A percentile compares a stretch with the other conserved stretches of the same genome.
Evolutionary conservation across 1,140 invertebrate genomes (phyloP).

Genomic region (Archivesica marissinica): DNA sequence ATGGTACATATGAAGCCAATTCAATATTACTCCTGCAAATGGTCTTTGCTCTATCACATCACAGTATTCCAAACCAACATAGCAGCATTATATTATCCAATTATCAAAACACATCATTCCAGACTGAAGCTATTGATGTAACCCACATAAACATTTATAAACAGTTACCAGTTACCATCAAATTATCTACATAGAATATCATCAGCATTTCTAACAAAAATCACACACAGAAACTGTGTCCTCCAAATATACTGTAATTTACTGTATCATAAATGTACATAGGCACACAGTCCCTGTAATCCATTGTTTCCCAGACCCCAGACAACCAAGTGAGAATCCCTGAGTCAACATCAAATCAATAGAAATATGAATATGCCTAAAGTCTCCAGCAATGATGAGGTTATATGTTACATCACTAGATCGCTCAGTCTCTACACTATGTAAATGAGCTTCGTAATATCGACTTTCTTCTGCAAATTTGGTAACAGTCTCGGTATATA

Average conservation of each 20-base stretch:
- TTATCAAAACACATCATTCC: too few relatives aligned
- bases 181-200: too few relatives aligned
- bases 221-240: too few relatives aligned
- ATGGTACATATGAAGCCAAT: too few relatives aligned
- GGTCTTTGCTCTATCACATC: background rate
- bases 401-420: constrained; percentile 11
- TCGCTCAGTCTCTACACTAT: constrained; percentile 19
- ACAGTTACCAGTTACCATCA: too few relatives aligned
- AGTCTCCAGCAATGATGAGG: background rate
- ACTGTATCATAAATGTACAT: too few relatives aligned
- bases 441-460: constrained; percentile 7
- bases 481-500: constrained; percentile 11
- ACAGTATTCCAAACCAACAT: background rate
- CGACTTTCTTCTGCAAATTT: constrained; percentile 27
- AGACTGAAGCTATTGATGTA: too few relatives aligned
- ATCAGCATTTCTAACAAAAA: background rate
- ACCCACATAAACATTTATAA: too few relatives aligned
- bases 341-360: constrained; percentile 16
- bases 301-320: too few relatives aligned
- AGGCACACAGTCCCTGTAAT: too few relatives aligned
- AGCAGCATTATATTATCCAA: too few relatives aligned
- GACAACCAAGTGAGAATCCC: background rate
- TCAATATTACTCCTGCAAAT: constrained; percentile 6
- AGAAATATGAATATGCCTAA: constrained; percentile 21
- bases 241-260: too few relatives aligned